Base-by-base conservation (phyloP, 2,113 vertebrate species). In the Lutjanus erythropterus region DNA sequence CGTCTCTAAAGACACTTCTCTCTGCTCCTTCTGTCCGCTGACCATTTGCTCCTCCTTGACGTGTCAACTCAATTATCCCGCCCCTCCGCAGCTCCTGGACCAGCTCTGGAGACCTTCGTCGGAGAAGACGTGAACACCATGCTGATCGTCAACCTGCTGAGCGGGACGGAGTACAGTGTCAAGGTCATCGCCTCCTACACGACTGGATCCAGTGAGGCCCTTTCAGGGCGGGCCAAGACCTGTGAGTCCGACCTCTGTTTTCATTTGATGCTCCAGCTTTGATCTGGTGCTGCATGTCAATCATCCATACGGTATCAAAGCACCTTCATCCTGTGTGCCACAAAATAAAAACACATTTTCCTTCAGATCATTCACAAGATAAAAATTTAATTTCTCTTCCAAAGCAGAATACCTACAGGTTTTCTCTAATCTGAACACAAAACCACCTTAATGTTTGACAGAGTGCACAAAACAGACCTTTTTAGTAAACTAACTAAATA, bases 181-280 rank as follows among this genome's bases (percentile, higher is more conserved):
- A 98, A 97, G 90, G 95, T 99, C 86, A 97, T 98, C 80, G 97
- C 97, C 75, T 97, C 98, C 0, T 99, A 98, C 93, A 95, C 96
- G 56, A 95, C 96, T 0, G 98, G 97, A 47, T 96, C 96, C 96
- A 98, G 98, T 16, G 97, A 98, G 0, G 95, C 97, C 1, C 95
- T 99, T 23, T 83, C 93, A 0, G 97, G 96, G 39, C 49, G 94
- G 58, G 97, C 97, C 86, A 96, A 95, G 88, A 99, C 98, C 65
- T 39, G 98, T 99, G 87, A 97, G 97, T 88, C 11, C 31, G 1
- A 5, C 35, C 19, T 19, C n/a, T 10, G 4, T n/a, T 19, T 4
- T n/a, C n/a, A n/a, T n/a, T n/a, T n/a, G n/a, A n/a, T n/a, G n/a
- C n/a, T n/a, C n/a, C n/a, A n/a, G n/a, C 39, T 52, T 14, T 27